Evolutionary conservation across 2,888 invertebrate genomes (phyloP), one percentile per base, ranked within the genome.

Genomic region (Drosophila kanekoi): DNA sequence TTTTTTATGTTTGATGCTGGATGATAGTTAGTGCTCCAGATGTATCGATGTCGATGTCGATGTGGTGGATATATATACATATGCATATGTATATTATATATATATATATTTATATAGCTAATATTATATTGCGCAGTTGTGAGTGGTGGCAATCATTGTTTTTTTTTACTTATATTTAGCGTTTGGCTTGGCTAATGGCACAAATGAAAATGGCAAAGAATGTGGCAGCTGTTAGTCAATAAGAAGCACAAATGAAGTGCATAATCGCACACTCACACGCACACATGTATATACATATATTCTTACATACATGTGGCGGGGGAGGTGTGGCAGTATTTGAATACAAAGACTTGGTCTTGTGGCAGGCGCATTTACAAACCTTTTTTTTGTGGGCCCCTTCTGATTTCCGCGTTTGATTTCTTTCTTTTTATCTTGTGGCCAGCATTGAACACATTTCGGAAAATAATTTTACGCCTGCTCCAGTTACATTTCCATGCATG

Each of bases 171-270:
- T 32, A 43, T 35, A 51, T 40, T 68, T 58, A 49, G 56, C 47
- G 38, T 57, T 54, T 62, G 14, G 56, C 48, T 63, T 54, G 61
- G 86, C 83, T 86, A 62, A 58, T 77, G 70, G 70, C 44, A 82
- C 57, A 62, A 62, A 66, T 75, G 85, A 60, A 40, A 69, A 74
- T 68, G 81, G 47, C 45, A 71, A 53, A 84, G 66, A 77, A 71
- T 84, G 87, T 71, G 87, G 71, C 87, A 87, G 87, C 87, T 87
- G 83, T 83, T 83, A 85, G 85, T 81, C 45, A 45, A 40, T 51
- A 47, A 57, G 65, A 65, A 66, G 72, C 76, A 45, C 37, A 33
- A 59, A 47, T 64, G 60, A 60, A 58, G 35, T 35, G 13, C 35
- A 35, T 11, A 11, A 11, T 3, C 33, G 4, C 35, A 35, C 35